These are phyloP conservation scores for Apocrypta bakeri DNA, from an alignment of 1,140 invertebrate genomes.

Conservation along the genomic window DNA sequence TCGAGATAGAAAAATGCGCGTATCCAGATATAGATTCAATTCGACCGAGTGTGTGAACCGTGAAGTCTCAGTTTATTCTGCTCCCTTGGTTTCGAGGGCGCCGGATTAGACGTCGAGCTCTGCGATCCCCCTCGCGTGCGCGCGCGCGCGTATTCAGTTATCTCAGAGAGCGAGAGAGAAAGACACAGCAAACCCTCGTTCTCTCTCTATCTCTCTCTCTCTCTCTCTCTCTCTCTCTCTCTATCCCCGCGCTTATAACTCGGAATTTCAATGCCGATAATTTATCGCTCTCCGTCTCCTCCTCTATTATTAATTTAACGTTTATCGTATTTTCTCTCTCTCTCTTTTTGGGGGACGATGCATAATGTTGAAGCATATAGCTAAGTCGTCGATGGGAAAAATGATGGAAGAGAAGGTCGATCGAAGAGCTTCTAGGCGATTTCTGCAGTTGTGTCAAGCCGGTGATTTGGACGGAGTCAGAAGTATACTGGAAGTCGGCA, in stretches of 20 bases:
- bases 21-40: background rate
- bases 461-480: background rate
- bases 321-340: background rate
- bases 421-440: background rate
- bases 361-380: too few relatives aligned
- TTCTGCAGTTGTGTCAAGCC: background rate
- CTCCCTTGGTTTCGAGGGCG: background rate
- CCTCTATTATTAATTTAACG: conserved; percentile 2
- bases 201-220: too few relatives aligned
- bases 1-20: background rate
- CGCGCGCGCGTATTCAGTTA: background rate
- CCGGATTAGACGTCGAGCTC: background rate
- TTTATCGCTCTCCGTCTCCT: background rate
- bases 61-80: conserved; percentile 2
- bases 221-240: too few relatives aligned
- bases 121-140: background rate
- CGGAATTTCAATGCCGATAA: background rate
- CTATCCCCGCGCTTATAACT: background rate
- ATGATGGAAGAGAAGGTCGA: background rate
- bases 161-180: background rate
- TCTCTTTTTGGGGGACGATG: background rate
- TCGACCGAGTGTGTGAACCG: background rate
- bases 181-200: too few relatives aligned
- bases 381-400: background rate
- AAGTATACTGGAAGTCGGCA: background rate